Conservation (phyloP, 2,888 invertebrate species). For the Melipona bicolor region DNA sequence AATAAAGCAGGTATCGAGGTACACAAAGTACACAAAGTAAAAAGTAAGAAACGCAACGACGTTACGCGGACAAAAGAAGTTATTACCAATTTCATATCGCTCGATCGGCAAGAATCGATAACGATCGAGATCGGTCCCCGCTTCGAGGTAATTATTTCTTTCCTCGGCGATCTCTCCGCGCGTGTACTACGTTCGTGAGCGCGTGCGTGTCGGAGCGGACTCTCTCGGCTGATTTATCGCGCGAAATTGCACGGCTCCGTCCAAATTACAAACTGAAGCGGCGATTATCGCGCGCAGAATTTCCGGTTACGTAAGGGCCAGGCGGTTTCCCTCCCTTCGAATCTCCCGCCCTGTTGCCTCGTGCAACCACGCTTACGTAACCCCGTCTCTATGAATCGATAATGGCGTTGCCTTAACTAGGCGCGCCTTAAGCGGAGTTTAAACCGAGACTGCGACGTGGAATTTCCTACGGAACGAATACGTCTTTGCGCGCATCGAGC, state of each 20-base stretch:
- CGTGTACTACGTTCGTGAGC: not conserved
- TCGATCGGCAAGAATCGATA: slow-evolving; percentile 27
- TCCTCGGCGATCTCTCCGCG: slow-evolving; percentile 15
- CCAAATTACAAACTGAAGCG: slow-evolving; percentile 63
- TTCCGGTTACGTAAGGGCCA: slow-evolving; percentile 67
- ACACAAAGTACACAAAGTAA: not conserved
- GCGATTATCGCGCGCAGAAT: slow-evolving; percentile 64
- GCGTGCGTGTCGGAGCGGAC: not conserved
- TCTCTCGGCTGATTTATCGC: slow-evolving; percentile 54
- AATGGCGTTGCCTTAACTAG: slow-evolving; percentile 69
- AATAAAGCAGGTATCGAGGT: not conserved
- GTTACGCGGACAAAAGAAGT: not conserved
- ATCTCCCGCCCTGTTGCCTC: not conserved
- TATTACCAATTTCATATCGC: slow-evolving; percentile 13
- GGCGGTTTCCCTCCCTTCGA: slow-evolving; percentile 38
- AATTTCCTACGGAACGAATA: slow-evolving; percentile 29
- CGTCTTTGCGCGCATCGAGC: not conserved
- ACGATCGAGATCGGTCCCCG: slow-evolving; percentile 1
- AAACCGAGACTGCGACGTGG: slow-evolving; percentile 46
- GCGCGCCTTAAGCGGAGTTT: slow-evolving; percentile 55
- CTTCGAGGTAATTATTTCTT: slow-evolving; percentile 45
- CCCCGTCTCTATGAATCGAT: slow-evolving; percentile 68
- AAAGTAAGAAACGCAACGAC: not conserved
- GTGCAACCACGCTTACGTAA: slow-evolving; percentile 60
- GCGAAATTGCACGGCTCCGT: slow-evolving; percentile 61